Evolutionary conservation across 1,140 invertebrate genomes (phyloP).

Genomic region (Drosophila serrata): DNA sequence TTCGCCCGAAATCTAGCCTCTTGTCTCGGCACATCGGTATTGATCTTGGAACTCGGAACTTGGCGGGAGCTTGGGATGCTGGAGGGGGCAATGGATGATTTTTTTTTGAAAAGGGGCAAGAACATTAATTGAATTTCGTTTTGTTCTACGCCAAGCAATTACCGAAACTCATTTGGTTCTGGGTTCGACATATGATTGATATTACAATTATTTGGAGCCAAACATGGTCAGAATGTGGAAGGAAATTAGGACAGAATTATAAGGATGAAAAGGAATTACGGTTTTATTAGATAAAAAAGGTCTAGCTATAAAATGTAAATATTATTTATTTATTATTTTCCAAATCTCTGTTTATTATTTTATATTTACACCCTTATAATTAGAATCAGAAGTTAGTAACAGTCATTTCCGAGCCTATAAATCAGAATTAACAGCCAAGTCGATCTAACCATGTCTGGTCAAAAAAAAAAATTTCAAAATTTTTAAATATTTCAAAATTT

Average conservation of each 20-base stretch:
- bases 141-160: constrained; percentile 26
- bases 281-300: no score
- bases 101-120: constrained; percentile 17
- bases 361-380: neutral
- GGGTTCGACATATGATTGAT: constrained; percentile 27
- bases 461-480: no score
- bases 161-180: constrained; percentile 13
- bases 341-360: neutral
- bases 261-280: neutral
- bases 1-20: constrained; percentile 44
- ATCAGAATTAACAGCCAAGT: no score
- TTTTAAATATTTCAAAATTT: no score
- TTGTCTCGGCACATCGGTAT: constrained; percentile 46
- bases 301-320: neutral
- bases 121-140: constrained; percentile 20
- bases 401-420: no score
- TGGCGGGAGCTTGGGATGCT: constrained; percentile 8
- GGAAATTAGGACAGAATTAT: neutral
- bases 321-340: neutral
- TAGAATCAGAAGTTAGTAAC: no score
- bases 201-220: constrained; percentile 16
- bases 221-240: neutral
- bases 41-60: constrained; percentile 35
- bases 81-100: constrained; percentile 19
- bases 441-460: no score